Evolutionary conservation across 1,140 invertebrate species (phyloP), one percentile per base, ranked within the genome.

Genomic region (Aphaenogaster ashmeadi): DNA sequence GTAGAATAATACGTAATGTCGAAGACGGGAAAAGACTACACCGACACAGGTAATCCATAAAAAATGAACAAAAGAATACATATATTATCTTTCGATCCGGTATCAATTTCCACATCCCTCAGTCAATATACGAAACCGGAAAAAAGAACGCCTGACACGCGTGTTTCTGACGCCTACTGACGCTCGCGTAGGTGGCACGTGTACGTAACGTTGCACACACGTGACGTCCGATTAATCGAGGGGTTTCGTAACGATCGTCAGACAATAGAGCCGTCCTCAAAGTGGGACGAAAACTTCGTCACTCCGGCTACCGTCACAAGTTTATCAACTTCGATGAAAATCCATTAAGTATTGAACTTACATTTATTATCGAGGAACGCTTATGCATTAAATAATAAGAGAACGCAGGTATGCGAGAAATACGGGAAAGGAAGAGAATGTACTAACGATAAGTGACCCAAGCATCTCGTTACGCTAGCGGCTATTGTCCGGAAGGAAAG

Each of bases 231-330:
- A 79, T 50, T 89, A 58, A 89, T 80, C 79, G 60, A 56, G 56
- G 41, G 67, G 71, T 90, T 90, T 89, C 88, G 71, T 77, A 90
- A 90, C 38, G 47, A 78, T 56, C 27, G 36, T 60, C 36, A 52
- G 54, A 62, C 71, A 58, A 62, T 90, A 58, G 77, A 88, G 62
- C 54, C 72, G 52, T 41, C 21, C n/a, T 81, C 79, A 71, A 69
- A 72, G 50, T 71, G 38, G 50, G 66, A 58, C 38, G 38, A 38
- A 81, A 81, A 56, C 41, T 81, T 18, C n/a, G 36, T 71, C 15
- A 71, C 11, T 44, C n/a, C 3, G 36, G n/a, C 77, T 80, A 67
- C 44, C 60, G 33, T 67, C 44, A 15, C 33, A 47, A 52, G 4
- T 44, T 18, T 41, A 3, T 33, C 74, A 9, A 58, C 60, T 79